Base-by-base conservation (phyloP, 2,888 invertebrate genomes). In the Cyclophora punctaria region DNA sequence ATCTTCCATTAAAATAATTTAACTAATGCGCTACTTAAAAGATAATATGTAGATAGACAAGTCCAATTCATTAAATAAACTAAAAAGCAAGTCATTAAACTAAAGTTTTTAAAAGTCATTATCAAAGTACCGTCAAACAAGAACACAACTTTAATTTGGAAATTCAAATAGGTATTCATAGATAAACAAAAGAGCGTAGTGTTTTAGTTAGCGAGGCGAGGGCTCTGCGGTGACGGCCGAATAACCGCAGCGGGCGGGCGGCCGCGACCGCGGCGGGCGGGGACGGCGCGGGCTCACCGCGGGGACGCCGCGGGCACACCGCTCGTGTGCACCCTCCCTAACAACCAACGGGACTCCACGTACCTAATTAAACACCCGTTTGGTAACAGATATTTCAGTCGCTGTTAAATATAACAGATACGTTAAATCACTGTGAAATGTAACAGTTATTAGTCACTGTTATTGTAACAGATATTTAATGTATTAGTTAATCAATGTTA, bases 231-330 rank as follows among this genome's bases (percentile, higher is more conserved):
- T 59, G 64, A 20, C 64, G 60, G 64, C 59, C 55, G 56, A 60
- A 51, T 56, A 63, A 67, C 71, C 74, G 67, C 71, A 67, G 20
- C 20, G 56, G 66, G 59, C 73, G 73, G 20, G 20, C 20, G 20
- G 67, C 69, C 66, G 56, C 64, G 62, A 64, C 63, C 71, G 68
- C 74, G 71, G 52, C 48, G 52, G 64, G 80, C 78, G 68, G 52
- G 49, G 52, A 65, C 82, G 78, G 68, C 78, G 63, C 59, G 74
- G 76, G 63, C 75, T 64, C 62, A 60, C 58, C 54, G 46, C 61
- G 64, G 69, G 56, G 55, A 62, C 59, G 58, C 62, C 63, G 49
- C 47, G 35, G 20, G 50, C 58, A 46, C 58, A 46, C 58, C 41
- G 53, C 60, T 59, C 52, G 63, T 59, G 59, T 63, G 56, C 61